These are phyloP conservation scores for Nemoura dubitans DNA, from an alignment of 2,888 invertebrate species.

Conservation along the genomic window DNA sequence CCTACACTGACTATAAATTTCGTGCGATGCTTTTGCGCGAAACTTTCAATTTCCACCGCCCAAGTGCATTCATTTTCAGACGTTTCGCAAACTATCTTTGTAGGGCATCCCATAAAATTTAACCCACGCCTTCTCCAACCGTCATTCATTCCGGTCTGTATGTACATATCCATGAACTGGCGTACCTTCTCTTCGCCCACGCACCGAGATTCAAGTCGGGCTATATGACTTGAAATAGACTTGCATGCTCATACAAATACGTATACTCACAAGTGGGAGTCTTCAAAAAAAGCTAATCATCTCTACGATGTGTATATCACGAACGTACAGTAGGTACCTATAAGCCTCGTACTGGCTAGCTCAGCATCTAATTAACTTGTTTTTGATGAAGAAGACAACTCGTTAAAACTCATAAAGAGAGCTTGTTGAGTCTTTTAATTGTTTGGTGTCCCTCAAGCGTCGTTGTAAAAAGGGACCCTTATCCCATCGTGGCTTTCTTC, in stretches of 20 bases:
- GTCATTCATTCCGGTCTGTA: conserved; percentile 7
- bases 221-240: not conserved
- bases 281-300: too few relatives aligned
- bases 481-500: not conserved
- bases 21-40: not conserved
- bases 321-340: too few relatives aligned
- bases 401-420: conserved; percentile 13
- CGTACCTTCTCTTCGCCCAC: not conserved
- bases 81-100: not conserved
- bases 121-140: not conserved
- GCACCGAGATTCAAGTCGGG: not conserved
- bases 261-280: not conserved
- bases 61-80: not conserved
- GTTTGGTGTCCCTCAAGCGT: not conserved
- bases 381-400: not conserved
- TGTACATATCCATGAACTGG: not conserved
- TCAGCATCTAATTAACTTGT: not conserved
- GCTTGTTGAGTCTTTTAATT: not conserved
- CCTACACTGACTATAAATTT: too few relatives aligned
- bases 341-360: not conserved
- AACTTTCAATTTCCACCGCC: not conserved
- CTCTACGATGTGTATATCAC: too few relatives aligned
- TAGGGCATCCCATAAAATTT: not conserved
- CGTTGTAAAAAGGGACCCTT: not conserved
- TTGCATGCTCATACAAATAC: not conserved